Evolutionary conservation across 1,140 invertebrate species (phyloP), one percentile per base, ranked within the genome.

Genomic region (Bactericera cockerelli): DNA sequence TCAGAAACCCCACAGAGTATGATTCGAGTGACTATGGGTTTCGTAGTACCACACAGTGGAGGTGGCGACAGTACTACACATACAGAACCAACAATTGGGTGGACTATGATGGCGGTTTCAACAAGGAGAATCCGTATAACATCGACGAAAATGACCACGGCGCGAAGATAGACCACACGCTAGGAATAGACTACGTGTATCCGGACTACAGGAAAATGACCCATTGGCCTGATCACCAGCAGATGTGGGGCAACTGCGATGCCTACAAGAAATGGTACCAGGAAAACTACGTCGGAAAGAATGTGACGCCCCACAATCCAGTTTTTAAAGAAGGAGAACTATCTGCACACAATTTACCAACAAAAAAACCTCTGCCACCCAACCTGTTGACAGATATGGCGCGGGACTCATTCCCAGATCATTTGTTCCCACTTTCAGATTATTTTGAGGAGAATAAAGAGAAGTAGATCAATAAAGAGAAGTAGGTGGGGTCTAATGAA

Each of bases 41-140:
- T 8, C 42, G 42, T 8, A 49, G 42, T 49, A 49, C 42, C 4
- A 49, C 42, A 49, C 42, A 49, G 19, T 49, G 42, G 42, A 49
- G 42, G 19, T 49, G 42, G 42, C 42, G 42, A 4, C 42, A 49
- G n/a, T n/a, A 49, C n/a, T 49, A 19, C 19, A 49, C 4, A 16
- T 49, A 49, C n/a, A 49, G 42, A 49, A 49, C 42, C n/a, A 49
- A 49, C 19, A 49, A 49, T 16, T 49, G 42, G 42, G n/a, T 49
- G 8, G 42, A 49, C n/a, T 49, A 49, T 22, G 42, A 49, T 49
- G 42, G n/a, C 6, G 42, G 42, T 8, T 49, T 49, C 19, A 16
- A 49, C 42, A 49, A 49, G 22, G 42, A 49, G 8, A 49, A 49
- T 16, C n/a, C n/a, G 19, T 49, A 49, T n/a, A 49, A 49, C 22